Evolutionary conservation across 2,797 vertebrate species (phyloP).

Genomic region (Melanotaenia pygmaea): DNA sequence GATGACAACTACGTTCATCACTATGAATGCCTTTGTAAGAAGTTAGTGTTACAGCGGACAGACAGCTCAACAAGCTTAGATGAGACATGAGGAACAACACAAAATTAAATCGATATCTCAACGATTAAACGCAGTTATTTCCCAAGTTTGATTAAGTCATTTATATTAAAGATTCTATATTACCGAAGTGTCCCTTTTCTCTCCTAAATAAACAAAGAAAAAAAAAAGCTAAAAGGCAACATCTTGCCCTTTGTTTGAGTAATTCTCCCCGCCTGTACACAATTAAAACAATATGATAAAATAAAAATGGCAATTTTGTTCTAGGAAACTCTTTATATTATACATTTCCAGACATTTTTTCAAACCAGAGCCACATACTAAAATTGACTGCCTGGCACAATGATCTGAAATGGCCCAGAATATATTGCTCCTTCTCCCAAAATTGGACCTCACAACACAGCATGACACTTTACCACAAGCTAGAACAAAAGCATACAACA

Average conservation of each 20-base stretch:
- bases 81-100: neutral
- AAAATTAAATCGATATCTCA: neutral
- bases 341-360: conserved; percentile 44
- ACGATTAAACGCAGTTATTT: neutral
- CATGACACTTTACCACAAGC: conserved; percentile 58
- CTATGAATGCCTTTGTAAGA: neutral
- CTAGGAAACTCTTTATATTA: conserved; percentile 29
- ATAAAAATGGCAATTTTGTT: conserved; percentile 54
- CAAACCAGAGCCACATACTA: conserved; percentile 33
- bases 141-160: too few species aligned
- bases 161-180: neutral
- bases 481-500: conserved; percentile 62
- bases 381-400: conserved; percentile 33
- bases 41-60: neutral
- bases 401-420: conserved; percentile 44
- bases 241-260: conserved; percentile 32
- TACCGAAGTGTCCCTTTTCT: conserved; percentile 19
- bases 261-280: conserved; percentile 33
- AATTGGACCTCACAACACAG: conserved; percentile 29
- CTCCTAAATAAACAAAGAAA: conserved; percentile 20
- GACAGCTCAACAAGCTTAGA: neutral
- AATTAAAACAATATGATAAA: conserved; percentile 39
- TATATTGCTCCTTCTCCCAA: conserved; percentile 39
- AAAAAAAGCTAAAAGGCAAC: conserved; percentile 19
- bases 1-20: neutral